Evolutionary conservation across 2,113 vertebrate genomes (phyloP), one percentile per base, ranked within the genome.

Genomic region (Neodontobutis hainanensis): DNA sequence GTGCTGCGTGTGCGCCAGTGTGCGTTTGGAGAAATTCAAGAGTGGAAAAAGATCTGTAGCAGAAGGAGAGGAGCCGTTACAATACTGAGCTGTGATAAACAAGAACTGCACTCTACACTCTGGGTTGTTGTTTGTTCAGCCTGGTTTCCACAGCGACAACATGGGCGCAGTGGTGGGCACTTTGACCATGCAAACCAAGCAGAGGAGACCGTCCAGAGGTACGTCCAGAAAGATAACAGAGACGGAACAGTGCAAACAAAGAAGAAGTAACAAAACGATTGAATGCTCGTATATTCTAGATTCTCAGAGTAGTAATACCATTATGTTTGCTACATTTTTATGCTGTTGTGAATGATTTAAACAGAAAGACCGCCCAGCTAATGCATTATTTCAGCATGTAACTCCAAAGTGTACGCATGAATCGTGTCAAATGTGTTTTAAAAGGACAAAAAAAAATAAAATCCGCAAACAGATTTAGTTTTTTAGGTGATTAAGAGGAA

Each of bases 91-190:
- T 8, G 52, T 11, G 14, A 36, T 55, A 14, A 76, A 36, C 75
- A 40, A 57, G 78, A 77, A 84, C 64, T 71, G 14, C 52, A 75
- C 68, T 80, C 81, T 68, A 15, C 52, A 75, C 68, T 80, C 81
- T 68, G 66, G 79, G 75, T 75, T 88, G 88, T 90, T 89, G 19
- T 27, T 86, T 69, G 61, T 55, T 35, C 70, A 63, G 73, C 45
- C 82, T 81, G 86, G 87, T 90, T 90, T 85, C 85, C 85, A 89
- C 89, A 53, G 86, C 61, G 88, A 87, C 90, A 93, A 90, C 88
- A 98, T 99, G 97, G 97, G 97, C 77, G 97, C 97, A 81, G 97
- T 98, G 85, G 96, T 98, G 94, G 96, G 96, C 87, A 98, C 96
- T 36, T 94, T 98, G 91, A 97, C 96, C 47, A 95, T 98, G 94